A percentile compares a stretch with the other conserved stretches of the same genome.
phyloP scores from a whole-genome alignment of 2,797 vertebrate genomes.

The Champsocephalus gunnari region DNA sequence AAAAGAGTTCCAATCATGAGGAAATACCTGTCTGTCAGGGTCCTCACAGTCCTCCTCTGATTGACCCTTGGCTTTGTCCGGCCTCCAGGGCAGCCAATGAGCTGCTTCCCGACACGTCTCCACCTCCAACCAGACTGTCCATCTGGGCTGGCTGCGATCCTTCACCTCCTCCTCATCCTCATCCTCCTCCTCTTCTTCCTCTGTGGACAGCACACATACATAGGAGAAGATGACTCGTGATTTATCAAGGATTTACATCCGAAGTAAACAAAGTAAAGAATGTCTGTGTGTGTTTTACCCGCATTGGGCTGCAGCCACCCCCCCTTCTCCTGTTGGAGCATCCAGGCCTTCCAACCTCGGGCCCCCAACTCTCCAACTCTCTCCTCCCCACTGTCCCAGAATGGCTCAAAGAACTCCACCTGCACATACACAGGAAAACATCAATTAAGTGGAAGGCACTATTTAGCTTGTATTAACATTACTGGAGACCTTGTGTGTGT shows the following conservation, averaged over 20 bases:
- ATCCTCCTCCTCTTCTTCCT: slow-evolving; percentile 87
- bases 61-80: slow-evolving; percentile 91
- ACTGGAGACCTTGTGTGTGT: background rate
- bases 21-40: slow-evolving; percentile 93
- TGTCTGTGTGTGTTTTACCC: slow-evolving; percentile 77
- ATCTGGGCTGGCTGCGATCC: slow-evolving; percentile 88
- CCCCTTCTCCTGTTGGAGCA: slow-evolving; percentile 95
- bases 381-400: slow-evolving; percentile 97
- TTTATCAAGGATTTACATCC: background rate
- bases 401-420: slow-evolving; percentile 98
- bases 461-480: background rate
- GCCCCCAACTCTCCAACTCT: slow-evolving; percentile 92
- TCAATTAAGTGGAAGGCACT: background rate
- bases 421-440: slow-evolving; percentile 55
- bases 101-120: slow-evolving; percentile 90
- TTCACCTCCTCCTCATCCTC: slow-evolving; percentile 91
- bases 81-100: slow-evolving; percentile 96
- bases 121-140: slow-evolving; percentile 90
- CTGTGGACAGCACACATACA: slow-evolving; percentile 41
- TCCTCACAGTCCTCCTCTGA: slow-evolving; percentile 96
- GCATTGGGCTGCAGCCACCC: slow-evolving; percentile 90
- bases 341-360: slow-evolving; percentile 96
- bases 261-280: background rate
- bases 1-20: background rate
- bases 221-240: background rate